Evolutionary conservation across 2,797 vertebrate genomes (phyloP), one percentile per base, ranked within the genome.

Genomic region (Anolis apletophallus): DNA sequence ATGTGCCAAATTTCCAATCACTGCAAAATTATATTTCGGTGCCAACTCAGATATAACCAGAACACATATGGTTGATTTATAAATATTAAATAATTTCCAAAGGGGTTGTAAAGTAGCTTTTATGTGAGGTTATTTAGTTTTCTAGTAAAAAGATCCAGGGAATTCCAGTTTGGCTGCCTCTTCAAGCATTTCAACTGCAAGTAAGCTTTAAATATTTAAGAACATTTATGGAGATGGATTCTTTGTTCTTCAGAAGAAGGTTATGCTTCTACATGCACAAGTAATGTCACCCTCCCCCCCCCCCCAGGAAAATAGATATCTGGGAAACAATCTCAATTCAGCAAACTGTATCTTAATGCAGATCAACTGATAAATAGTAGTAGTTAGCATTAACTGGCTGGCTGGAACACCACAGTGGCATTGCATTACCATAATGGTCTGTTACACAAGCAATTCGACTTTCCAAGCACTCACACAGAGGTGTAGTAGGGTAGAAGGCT

Each of bases 31-130:
- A 81, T n/a, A 64, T 54, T 73, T 75, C 78, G 67, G 40, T 80
- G 68, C 13, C 13, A 86, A 32, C 55, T 74, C 14, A 86, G 57
- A 80, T 64, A 50, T n/a, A 36, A 55, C n/a, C 64, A 52, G 46
- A 57, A 77, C 64, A 86, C 72, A 90, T 75, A 64, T 59, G n/a
- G 46, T 17, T 91, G 85, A 80, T 88, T 91, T 88, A 90, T 78
- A 91, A 92, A 95, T 91, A 93, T 91, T 82, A 91, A 92, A 86
- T 69, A 84, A 21, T 85, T 85, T 88, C 69, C 80, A 89, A 82
- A 75, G 84, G 80, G 55, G 67, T 8, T 78, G 92, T 81, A 80
- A 79, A 90, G 82, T 69, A 91, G 81, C 82, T 92, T 92, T 91
- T 87, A 88, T 90, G 77, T 79, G 86, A 80, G 69, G 83, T 87